Evolutionary conservation across 2,113 vertebrate species (phyloP).

Genomic region (Nymphicus hollandicus): DNA sequence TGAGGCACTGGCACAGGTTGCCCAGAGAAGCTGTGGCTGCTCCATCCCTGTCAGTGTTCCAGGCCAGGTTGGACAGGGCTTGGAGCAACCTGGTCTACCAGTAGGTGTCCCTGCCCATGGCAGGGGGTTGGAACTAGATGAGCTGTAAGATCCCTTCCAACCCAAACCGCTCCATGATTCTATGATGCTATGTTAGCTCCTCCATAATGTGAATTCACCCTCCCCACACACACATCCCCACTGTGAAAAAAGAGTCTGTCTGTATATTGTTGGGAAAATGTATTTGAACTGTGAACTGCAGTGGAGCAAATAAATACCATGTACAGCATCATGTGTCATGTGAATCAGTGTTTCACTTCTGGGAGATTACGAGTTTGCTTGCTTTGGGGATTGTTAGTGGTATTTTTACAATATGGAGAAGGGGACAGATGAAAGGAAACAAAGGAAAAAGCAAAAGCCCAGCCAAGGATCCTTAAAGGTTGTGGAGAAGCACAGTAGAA

Average conservation of each 20-base stretch:
- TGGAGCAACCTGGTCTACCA: neutral
- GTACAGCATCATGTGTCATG: neutral
- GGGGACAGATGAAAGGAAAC: neutral
- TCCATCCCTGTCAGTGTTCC: neutral
- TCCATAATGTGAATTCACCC: constrained; percentile 63
- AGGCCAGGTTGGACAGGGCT: neutral
- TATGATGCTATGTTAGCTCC: neutral
- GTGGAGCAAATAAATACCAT: constrained; percentile 72
- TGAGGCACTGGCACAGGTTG: neutral
- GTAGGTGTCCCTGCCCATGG: neutral
- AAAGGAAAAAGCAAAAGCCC: neutral
- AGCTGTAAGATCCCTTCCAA: neutral
- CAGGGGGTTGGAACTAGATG: neutral
- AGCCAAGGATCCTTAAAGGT: neutral
- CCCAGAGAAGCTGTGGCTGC: neutral
- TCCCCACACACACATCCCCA: neutral
- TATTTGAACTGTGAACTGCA: constrained; percentile 70
- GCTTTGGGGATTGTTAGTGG: neutral
- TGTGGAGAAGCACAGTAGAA: neutral
- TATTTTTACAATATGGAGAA: neutral
- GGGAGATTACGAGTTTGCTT: neutral
- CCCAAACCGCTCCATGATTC: neutral
- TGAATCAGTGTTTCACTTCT: constrained; percentile 3
- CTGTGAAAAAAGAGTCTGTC: constrained; percentile 55
- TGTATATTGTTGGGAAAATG: constrained; percentile 62